Conservation (phyloP, 2,113 vertebrate genomes). For the Chauna torquata region DNA sequence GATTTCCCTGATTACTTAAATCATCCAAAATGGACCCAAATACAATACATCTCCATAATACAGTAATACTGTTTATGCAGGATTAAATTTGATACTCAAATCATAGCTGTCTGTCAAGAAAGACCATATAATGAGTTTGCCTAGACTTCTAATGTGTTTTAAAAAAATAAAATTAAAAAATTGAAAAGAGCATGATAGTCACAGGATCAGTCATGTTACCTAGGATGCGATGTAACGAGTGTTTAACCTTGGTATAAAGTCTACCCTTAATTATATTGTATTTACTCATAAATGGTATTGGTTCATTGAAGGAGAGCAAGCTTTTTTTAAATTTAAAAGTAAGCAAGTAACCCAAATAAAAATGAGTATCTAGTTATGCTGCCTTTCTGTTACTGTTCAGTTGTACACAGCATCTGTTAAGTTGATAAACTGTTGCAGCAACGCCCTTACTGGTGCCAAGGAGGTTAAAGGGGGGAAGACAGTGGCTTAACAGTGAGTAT, state of each 20-base stretch:
- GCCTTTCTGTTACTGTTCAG: background rate
- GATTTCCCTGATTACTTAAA: fast-evolving
- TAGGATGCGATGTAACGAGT: fast-evolving
- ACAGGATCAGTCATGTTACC: background rate
- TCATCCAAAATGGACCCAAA: background rate
- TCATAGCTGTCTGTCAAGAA: background rate
- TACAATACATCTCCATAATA: background rate
- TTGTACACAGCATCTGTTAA: background rate
- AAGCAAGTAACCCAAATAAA: background rate
- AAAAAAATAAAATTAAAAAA: background rate
- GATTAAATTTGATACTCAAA: background rate
- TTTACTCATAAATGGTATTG: background rate
- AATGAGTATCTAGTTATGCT: background rate
- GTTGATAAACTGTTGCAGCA: background rate
- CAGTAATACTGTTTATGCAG: too few species aligned
- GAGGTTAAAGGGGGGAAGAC: background rate
- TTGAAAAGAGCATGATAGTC: background rate
- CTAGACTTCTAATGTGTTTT: background rate
- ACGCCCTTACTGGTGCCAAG: fast-evolving
- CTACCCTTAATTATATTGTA: background rate
- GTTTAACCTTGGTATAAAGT: background rate
- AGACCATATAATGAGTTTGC: background rate
- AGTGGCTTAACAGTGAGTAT: background rate
- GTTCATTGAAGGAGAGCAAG: background rate
- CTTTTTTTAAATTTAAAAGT: background rate